Evolutionary conservation across 2,113 vertebrate genomes (phyloP).

Genomic region (Otocyon megalotis): DNA sequence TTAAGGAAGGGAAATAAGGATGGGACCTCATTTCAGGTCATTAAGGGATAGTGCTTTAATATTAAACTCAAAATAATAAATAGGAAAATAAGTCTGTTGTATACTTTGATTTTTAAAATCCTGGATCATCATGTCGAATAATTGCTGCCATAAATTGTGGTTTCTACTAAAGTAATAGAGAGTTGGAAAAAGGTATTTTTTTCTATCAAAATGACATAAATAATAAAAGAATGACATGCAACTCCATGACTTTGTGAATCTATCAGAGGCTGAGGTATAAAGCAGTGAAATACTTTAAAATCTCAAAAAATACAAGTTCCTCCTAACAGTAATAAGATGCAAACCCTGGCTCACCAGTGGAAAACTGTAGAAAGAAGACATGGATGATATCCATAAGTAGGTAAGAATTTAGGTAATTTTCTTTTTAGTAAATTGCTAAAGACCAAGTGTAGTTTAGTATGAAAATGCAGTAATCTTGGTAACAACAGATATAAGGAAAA

Average conservation of each 20-base stretch:
- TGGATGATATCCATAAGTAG: rapidly evolving
- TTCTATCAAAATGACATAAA: not conserved
- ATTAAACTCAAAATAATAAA: not conserved
- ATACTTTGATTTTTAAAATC: not conserved
- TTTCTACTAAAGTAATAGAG: not conserved
- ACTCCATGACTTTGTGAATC: not conserved
- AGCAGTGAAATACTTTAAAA: not conserved
- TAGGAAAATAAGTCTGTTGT: not conserved
- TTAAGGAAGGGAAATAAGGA: no score
- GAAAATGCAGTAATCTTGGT: rapidly evolving
- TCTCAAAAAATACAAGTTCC: rapidly evolving
- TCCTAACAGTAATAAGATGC: no score
- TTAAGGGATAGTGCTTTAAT: not conserved
- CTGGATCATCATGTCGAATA: not conserved
- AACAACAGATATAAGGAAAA: not conserved
- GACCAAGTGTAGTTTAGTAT: rapidly evolving
- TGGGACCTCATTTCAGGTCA: no score
- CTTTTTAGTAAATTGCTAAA: not conserved
- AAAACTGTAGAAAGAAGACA: rapidly evolving
- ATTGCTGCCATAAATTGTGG: not conserved
- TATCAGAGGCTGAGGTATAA: not conserved
- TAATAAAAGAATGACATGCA: not conserved
- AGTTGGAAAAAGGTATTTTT: not conserved
- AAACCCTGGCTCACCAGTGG: no score
- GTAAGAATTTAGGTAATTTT: not conserved